Conservation (phyloP, 2,113 vertebrate genomes). For the Origma solitaria region DNA sequence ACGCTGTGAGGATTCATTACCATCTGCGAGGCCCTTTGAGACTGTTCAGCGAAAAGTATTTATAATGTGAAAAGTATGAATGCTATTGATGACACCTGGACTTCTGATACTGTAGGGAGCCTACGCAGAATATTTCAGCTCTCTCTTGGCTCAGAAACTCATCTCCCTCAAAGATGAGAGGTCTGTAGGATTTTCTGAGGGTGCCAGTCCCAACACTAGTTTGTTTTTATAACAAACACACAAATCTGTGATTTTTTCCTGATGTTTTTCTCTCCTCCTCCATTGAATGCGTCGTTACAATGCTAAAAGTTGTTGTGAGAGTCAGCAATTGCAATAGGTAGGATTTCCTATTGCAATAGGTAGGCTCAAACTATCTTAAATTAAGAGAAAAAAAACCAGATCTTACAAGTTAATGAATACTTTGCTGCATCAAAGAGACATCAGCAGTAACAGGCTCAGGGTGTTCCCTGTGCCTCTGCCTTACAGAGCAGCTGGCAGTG, state of each 20-base stretch:
- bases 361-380: not conserved
- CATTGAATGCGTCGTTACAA: not conserved
- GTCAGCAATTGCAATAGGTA: not conserved
- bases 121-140: not conserved
- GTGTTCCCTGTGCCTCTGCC: not conserved
- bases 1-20: not conserved
- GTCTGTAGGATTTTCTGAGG: not conserved
- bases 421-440: not conserved
- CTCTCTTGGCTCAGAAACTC: not conserved
- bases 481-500: not conserved
- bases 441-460: not conserved
- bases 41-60: not conserved
- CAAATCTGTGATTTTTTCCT: not conserved
- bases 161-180: not conserved
- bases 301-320: not conserved
- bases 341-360: not conserved
- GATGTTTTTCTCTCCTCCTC: not conserved
- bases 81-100: not conserved
- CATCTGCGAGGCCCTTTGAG: not conserved
- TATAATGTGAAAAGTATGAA: not conserved
- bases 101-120: not conserved
- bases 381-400: not conserved
- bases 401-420: not conserved
- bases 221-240: not conserved
- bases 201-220: not conserved